A percentile compares a stretch with the other conserved stretches of the same genome.
Conservation (phyloP, 1,140 invertebrate species). For the Drosophila santomea region DNA sequence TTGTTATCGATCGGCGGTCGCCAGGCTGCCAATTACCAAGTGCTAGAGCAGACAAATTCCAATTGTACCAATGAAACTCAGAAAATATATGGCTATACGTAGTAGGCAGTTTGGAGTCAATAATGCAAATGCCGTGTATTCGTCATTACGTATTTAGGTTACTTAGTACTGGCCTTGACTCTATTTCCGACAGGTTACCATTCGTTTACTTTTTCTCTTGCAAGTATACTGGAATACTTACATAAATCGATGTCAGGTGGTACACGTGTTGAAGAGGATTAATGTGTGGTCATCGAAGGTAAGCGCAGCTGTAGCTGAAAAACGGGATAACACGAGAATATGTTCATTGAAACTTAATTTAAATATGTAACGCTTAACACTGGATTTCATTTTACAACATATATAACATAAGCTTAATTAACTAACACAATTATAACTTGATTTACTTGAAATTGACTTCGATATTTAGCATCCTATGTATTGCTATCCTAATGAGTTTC, state of each 20-base stretch:
- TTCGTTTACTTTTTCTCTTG: neutral
- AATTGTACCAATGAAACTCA: constrained; percentile 28
- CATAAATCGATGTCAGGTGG: neutral
- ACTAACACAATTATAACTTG: no score
- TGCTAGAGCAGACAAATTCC: constrained; percentile 46
- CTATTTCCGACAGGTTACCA: neutral
- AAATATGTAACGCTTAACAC: neutral
- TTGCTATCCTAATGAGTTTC: no score
- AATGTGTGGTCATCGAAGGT: neutral
- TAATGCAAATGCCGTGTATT: neutral
- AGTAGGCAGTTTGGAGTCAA: neutral
- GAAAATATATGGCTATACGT: neutral
- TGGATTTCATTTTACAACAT: neutral
- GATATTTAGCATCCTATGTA: no score
- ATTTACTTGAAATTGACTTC: no score
- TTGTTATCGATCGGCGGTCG: constrained; percentile 78
- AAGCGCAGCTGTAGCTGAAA: neutral
- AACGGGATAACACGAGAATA: neutral
- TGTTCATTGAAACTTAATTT: neutral
- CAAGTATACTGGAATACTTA: neutral
- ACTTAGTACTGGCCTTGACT: neutral
- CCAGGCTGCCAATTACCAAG: constrained; percentile 77
- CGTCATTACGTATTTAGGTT: neutral
- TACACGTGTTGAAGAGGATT: neutral
- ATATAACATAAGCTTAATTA: no score